Conservation (phyloP, 2,113 vertebrate species). For the Hemichromis elongatus region DNA sequence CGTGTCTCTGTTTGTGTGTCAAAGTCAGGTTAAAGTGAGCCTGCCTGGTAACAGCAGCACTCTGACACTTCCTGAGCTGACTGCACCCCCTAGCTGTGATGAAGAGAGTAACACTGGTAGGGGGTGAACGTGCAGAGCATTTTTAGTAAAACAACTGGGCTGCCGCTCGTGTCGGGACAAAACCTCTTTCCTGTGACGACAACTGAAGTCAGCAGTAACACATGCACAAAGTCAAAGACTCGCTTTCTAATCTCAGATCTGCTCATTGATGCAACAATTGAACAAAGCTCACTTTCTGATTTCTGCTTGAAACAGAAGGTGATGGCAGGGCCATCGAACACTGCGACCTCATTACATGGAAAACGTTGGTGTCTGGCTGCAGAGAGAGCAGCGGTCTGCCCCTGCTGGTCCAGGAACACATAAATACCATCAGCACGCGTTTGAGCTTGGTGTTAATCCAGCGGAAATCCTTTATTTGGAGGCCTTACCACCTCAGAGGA, state of each 20-base stretch:
- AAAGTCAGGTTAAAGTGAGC: background rate
- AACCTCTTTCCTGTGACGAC: rapidly evolving
- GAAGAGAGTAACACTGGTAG: background rate
- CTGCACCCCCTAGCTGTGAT: slow-evolving; percentile 31
- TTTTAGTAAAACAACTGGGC: background rate
- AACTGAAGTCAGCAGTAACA: background rate
- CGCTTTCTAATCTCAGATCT: background rate
- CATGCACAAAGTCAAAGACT: background rate
- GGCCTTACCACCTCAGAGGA: background rate
- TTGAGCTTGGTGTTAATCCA: background rate
- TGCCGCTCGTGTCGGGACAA: background rate
- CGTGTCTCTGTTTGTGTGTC: background rate
- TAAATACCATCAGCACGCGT: background rate
- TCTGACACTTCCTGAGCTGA: background rate
- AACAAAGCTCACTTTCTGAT: background rate
- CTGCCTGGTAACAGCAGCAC: slow-evolving; percentile 23
- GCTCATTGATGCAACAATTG: background rate
- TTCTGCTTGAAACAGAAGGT: background rate
- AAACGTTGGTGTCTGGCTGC: background rate
- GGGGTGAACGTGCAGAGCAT: background rate
- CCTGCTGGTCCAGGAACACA: background rate
- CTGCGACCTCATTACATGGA: background rate
- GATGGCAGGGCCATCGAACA: background rate
- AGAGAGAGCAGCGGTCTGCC: background rate
- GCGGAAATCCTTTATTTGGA: background rate